A percentile compares a stretch with the other conserved stretches of the same genome.
Evolutionary conservation across 1,140 invertebrate genomes (phyloP).

Genomic region (Chironomus tepperi): DNA sequence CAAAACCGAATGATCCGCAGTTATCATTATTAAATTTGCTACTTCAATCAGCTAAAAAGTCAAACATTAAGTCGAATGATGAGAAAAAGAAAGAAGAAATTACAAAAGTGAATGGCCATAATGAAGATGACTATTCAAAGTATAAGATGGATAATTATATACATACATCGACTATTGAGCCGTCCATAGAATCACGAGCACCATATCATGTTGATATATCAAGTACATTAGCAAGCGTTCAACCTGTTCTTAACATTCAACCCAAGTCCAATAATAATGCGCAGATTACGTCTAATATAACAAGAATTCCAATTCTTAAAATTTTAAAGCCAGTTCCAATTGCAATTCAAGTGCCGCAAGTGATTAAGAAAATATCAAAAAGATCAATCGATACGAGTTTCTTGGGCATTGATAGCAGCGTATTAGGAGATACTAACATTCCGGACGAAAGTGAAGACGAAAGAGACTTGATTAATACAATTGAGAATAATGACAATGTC

Average conservation of each 20-base stretch:
- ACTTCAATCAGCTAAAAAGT: neutral
- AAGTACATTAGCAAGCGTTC: neutral
- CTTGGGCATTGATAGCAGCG: neutral
- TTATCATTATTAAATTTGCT: neutral
- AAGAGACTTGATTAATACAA: neutral
- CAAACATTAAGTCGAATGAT: neutral
- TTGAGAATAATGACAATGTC: neutral
- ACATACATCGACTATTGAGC: neutral
- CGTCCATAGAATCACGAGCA: neutral
- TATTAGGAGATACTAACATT: neutral
- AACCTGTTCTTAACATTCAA: slow-evolving; percentile 1
- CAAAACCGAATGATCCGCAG: neutral
- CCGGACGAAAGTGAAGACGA: neutral
- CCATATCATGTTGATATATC: slow-evolving; percentile 10
- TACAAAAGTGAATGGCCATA: neutral
- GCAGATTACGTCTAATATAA: no score
- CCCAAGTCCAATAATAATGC: neutral
- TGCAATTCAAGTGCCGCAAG: neutral
- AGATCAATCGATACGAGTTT: neutral
- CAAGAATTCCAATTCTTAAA: neutral
- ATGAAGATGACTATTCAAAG: neutral
- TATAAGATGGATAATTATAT: neutral
- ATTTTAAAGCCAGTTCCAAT: neutral
- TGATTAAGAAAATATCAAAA: neutral
- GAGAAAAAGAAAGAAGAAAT: neutral